A percentile compares a stretch with the other conserved stretches of the same genome.
Evolutionary conservation across 2,888 invertebrate genomes (phyloP).

Genomic region (Drosophila antonietae): DNA sequence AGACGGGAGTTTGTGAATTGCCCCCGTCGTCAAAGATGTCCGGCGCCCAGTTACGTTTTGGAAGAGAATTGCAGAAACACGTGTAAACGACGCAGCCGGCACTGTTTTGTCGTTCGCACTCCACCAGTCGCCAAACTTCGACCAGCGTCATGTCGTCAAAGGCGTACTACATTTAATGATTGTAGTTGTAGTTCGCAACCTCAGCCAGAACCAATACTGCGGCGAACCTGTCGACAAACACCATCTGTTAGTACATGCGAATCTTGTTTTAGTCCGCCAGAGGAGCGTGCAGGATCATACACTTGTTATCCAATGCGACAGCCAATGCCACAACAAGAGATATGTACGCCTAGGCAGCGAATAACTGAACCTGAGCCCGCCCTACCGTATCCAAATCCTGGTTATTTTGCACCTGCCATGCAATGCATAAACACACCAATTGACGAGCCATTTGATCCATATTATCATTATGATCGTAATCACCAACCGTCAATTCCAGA

Average conservation of each 20-base stretch:
- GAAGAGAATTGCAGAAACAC: not conserved
- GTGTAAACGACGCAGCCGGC: conserved; percentile 8
- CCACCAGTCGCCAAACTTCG: conserved; percentile 11
- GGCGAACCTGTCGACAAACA: not conserved
- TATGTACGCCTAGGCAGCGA: not conserved
- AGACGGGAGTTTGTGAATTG: not conserved
- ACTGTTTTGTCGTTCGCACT: conserved; percentile 32
- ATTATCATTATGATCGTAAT: conserved; percentile 17
- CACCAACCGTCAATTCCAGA: not conserved
- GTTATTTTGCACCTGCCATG: not conserved
- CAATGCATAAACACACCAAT: not conserved
- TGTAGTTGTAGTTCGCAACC: not conserved
- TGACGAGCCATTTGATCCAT: conserved; percentile 22
- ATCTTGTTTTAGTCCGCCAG: not conserved
- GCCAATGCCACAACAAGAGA: not conserved
- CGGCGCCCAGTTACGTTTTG: not conserved
- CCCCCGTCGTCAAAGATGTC: not conserved
- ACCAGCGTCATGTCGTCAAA: not conserved
- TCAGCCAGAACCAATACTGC: not conserved
- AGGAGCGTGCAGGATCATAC: not conserved
- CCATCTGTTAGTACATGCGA: not conserved
- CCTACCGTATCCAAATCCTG: not conserved
- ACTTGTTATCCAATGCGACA: not conserved
- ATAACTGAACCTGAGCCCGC: not conserved
- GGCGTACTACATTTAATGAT: not conserved